These are phyloP conservation scores for Brenthis daphne DNA, from an alignment of 2,888 invertebrate species.

Conservation along the genomic window DNA sequence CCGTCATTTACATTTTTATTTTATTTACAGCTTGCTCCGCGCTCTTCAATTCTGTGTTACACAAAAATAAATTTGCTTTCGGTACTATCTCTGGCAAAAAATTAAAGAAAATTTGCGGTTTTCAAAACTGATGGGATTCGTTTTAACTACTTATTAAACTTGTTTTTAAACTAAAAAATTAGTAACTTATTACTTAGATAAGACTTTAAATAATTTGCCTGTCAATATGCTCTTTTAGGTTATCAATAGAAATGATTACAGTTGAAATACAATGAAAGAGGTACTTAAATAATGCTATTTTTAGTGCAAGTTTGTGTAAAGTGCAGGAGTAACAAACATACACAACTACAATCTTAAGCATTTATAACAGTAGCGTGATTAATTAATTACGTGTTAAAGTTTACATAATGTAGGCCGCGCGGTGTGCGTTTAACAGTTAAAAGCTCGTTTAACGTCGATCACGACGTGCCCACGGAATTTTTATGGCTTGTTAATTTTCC, in stretches of 20 bases:
- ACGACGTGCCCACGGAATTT: conserved; percentile 44
- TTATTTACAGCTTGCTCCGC: conserved; percentile 48
- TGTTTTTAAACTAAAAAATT: not conserved
- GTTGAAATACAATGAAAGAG: not conserved
- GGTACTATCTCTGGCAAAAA: conserved; percentile 33
- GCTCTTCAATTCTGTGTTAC: conserved; percentile 39
- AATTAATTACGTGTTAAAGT: conserved; percentile 11
- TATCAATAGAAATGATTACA: no score
- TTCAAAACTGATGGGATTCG: conserved; percentile 27
- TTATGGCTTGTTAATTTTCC: conserved; percentile 50
- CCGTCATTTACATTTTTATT: conserved; percentile 54
- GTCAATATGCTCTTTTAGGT: no score
- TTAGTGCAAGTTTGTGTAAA: no score
- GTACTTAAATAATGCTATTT: not conserved
- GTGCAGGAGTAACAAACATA: no score
- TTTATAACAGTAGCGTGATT: not conserved
- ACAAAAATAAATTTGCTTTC: conserved; percentile 40
- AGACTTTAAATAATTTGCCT: no score
- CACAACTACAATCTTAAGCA: not conserved
- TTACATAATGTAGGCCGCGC: not conserved
- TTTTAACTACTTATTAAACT: conserved; percentile 17
- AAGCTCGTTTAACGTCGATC: conserved; percentile 24
- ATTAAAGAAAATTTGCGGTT: conserved; percentile 33
- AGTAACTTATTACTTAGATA: no score
- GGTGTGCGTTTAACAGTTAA: conserved; percentile 5